Conservation (phyloP, 2,113 vertebrate genomes). For the Pseudonaja textilis region DNA sequence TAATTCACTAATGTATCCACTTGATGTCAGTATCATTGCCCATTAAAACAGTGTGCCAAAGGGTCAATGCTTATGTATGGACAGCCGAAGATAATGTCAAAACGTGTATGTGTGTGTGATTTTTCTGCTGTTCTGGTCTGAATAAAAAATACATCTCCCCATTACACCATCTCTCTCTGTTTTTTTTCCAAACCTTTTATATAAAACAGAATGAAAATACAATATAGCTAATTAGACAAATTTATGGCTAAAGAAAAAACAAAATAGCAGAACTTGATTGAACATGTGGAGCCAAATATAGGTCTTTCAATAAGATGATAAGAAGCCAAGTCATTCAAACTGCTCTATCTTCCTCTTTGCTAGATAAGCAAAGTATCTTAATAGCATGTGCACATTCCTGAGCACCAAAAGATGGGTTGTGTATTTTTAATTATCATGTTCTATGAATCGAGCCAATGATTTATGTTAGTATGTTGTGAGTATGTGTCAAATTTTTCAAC, state of each 20-base stretch:
- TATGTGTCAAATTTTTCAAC: too few species aligned
- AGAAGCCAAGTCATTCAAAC: neutral
- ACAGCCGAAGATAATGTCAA: neutral
- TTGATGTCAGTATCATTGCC: slow-evolving; percentile 68
- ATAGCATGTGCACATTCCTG: neutral
- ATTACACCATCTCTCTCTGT: neutral
- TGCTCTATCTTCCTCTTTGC: neutral
- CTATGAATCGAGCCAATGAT: neutral
- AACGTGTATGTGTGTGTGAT: neutral
- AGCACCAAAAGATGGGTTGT: neutral
- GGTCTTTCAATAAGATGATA: neutral
- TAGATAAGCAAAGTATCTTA: neutral
- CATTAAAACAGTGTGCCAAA: slow-evolving; percentile 53
- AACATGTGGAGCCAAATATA: neutral
- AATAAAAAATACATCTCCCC: neutral
- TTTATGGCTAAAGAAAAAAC: neutral
- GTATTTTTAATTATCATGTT: neutral
- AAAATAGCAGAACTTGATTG: neutral
- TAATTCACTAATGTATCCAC: slow-evolving; percentile 61
- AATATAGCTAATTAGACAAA: neutral
- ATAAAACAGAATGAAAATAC: neutral
- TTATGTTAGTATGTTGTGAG: neutral
- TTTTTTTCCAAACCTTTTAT: neutral
- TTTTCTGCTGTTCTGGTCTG: slow-evolving; percentile 5
- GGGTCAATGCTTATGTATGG: slow-evolving; percentile 21